Base-by-base conservation (phyloP, 2,888 invertebrate genomes). In the Drosophila kuntzei region DNA sequence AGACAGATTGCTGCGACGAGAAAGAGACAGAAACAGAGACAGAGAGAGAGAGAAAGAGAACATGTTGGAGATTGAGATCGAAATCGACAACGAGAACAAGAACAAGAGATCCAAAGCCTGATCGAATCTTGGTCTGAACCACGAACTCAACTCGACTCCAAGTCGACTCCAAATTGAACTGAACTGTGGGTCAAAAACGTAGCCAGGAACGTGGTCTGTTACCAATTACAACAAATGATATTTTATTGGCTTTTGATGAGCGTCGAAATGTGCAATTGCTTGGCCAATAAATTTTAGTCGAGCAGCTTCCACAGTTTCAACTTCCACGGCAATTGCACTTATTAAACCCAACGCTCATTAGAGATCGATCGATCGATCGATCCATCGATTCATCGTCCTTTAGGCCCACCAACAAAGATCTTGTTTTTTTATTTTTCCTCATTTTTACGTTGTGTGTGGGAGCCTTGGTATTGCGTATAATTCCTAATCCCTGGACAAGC, bases 201-300 rank as follows among this genome's bases (percentile, higher is more conserved):
- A 22, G n/a, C 3, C 34, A 12, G 7, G 37, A 11, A 14, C 59
- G 29, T 32, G 34, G 34, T 27, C 32, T n/a, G 43, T 29, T 53
- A 62, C 73, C 83, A 88, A 83, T 84, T 84, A 83, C 86, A 79
- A 54, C 80, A 86, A 84, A 88, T 87, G 88, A 87, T 86, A 88
- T 88, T 84, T 84, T 84, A 84, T 84, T 79, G 88, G 61, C 79
- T 86, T 88, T 84, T 84, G 83, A 84, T 83, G 88, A 86, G 83
- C 86, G 69, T 77, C 72, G 80, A 82, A 63, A 55, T 79, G 83
- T 76, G 86, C 81, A 82, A 82, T 87, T 83, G 86, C 71, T 65
- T 69, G 65, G 63, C 63, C 83, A 72, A 84, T 88, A 84, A 84
- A 84, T 84, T 75, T 62, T 8, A 37, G 7, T 32, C 47, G 32